Evolutionary conservation across 2,113 vertebrate species (phyloP).

Genomic region (Trogon melanurus): DNA sequence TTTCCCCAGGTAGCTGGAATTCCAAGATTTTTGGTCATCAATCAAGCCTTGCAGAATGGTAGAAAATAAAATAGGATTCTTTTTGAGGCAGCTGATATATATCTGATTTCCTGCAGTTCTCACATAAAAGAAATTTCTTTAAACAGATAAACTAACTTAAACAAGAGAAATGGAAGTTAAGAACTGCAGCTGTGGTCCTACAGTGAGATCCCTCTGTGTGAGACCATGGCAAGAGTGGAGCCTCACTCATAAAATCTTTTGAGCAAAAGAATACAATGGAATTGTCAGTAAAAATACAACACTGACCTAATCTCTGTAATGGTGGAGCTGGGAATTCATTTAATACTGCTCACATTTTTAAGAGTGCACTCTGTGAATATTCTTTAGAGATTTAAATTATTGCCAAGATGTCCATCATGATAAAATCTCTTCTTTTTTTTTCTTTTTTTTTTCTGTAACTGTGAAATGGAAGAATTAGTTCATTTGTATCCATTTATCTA

Average conservation of each 20-base stretch:
- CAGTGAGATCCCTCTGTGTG: not conserved
- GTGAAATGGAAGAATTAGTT: not conserved
- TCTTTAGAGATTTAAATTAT: constrained; percentile 21
- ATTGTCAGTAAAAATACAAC: not conserved
- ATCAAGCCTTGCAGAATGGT: not conserved
- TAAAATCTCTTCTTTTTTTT: not conserved
- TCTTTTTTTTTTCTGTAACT: not conserved
- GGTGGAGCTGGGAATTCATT: not conserved
- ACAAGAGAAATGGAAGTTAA: not conserved
- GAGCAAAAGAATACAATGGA: not conserved
- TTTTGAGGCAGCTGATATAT: not conserved
- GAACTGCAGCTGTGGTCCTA: not conserved
- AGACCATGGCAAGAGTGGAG: not conserved
- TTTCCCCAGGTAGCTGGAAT: constrained; percentile 50
- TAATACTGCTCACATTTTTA: constrained; percentile 5
- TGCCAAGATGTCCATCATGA: not conserved
- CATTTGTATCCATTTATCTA: not conserved
- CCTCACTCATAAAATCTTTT: not conserved
- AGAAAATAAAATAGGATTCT: constrained; percentile 36
- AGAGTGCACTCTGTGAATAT: not conserved
- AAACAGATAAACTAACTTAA: not conserved
- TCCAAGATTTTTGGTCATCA: constrained; percentile 30
- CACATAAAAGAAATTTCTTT: constrained; percentile 2
- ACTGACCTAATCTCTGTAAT: not conserved
- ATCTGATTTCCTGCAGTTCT: constrained; percentile 27